phyloP scores from a whole-genome alignment of 2,888 invertebrate genomes.

The Celastrina argiolus region DNA sequence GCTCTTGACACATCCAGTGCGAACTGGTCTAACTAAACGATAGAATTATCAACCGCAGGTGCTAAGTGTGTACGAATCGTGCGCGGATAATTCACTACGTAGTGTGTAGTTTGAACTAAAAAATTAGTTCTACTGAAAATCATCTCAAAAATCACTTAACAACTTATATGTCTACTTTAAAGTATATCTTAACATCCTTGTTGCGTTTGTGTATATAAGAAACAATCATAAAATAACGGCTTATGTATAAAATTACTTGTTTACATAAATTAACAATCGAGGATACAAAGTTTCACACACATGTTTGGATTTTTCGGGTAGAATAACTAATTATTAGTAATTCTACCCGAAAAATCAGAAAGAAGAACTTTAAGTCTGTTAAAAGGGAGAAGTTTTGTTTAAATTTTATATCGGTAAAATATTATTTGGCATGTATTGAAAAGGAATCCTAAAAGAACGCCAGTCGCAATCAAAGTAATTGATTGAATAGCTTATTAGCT shows the following conservation, averaged over 20 bases:
- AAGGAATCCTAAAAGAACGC: too few relatives aligned
- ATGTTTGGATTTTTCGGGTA: too few relatives aligned
- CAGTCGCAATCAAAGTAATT: too few relatives aligned
- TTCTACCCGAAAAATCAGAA: too few relatives aligned
- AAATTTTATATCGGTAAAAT: too few relatives aligned
- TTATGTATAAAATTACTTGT: background rate
- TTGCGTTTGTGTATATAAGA: background rate
- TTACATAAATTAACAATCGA: background rate
- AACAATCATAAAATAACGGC: too few relatives aligned
- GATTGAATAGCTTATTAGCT: too few relatives aligned
- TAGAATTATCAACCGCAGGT: background rate
- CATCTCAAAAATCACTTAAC: background rate
- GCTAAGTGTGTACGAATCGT: slow-evolving; percentile 4
- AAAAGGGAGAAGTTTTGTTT: too few relatives aligned
- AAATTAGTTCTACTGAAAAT: background rate
- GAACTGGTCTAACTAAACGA: slow-evolving; percentile 13
- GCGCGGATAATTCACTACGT: background rate
- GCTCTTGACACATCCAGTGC: background rate
- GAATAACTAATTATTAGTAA: too few relatives aligned
- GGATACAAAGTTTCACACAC: too few relatives aligned
- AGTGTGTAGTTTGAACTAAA: background rate
- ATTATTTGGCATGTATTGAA: too few relatives aligned
- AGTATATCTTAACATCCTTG: background rate
- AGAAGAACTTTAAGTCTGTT: too few relatives aligned
- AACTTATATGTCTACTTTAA: background rate